Conservation (phyloP, 2,797 vertebrate species). For the Syndactyla subalaris region DNA sequence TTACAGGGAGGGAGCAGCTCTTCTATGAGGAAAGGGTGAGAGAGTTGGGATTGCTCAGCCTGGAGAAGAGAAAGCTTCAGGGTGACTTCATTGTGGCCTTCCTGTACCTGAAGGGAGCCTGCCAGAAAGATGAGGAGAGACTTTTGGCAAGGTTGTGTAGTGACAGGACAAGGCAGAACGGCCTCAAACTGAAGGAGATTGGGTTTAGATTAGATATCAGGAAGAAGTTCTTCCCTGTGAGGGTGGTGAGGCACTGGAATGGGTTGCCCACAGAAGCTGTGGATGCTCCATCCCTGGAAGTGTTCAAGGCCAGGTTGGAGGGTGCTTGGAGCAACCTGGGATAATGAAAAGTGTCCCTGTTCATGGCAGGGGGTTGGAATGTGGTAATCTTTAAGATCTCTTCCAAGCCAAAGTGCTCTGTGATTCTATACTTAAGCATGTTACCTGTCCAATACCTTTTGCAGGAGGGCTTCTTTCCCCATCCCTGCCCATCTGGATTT, state of each 20-base stretch:
- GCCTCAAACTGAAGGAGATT: not conserved
- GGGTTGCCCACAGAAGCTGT: not conserved
- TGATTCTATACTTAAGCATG: not conserved
- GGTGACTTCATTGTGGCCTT: not conserved
- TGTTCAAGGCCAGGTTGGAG: not conserved
- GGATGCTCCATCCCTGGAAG: not conserved
- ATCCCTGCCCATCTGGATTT: not conserved
- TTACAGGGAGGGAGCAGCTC: not conserved
- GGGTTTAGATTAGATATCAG: not conserved
- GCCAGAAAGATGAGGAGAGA: too few relatives aligned
- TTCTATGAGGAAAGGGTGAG: not conserved
- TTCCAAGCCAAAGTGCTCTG: not conserved
- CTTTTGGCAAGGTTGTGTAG: not conserved
- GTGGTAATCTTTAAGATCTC: not conserved
- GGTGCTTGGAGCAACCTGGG: not conserved
- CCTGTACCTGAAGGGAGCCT: not conserved
- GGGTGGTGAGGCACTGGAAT: not conserved
- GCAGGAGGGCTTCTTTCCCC: not conserved
- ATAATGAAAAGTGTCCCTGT: not conserved
- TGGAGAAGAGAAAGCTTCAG: not conserved
- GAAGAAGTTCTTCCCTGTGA: not conserved
- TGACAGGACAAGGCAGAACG: not conserved
- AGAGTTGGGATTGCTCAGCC: not conserved
- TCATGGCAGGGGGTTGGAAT: not conserved
- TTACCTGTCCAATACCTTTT: not conserved